Conservation (phyloP, 2,113 vertebrate species). For the Cyanoderma ruficeps region DNA sequence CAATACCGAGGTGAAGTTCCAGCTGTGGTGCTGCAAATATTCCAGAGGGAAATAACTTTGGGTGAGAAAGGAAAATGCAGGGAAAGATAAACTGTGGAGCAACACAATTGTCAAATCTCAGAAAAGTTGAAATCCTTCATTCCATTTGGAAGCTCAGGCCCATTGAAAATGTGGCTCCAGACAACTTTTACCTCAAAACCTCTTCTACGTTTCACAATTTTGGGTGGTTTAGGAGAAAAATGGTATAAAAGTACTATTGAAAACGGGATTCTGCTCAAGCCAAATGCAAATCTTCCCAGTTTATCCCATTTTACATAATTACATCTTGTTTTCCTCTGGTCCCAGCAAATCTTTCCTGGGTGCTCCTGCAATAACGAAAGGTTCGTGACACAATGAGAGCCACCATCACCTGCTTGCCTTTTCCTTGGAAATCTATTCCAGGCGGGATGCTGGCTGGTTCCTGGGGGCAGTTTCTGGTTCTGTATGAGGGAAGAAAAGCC, state of each 20-base stretch:
- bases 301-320: neutral
- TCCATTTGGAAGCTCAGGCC: neutral
- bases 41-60: neutral
- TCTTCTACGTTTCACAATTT: accelerated
- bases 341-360: neutral
- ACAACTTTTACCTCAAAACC: neutral
- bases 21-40: neutral
- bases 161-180: neutral
- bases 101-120: neutral
- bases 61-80: neutral
- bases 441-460: neutral
- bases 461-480: neutral
- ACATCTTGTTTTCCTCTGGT: neutral
- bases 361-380: neutral
- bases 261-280: neutral
- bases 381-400: neutral
- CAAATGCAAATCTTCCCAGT: neutral
- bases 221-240: neutral
- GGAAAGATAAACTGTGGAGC: neutral
- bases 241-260: neutral
- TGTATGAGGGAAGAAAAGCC: neutral
- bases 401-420: neutral
- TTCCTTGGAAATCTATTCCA: neutral
- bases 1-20: neutral
- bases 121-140: neutral